phyloP scores from a whole-genome alignment of 2,888 invertebrate genomes.

The Tipula vernalis region DNA sequence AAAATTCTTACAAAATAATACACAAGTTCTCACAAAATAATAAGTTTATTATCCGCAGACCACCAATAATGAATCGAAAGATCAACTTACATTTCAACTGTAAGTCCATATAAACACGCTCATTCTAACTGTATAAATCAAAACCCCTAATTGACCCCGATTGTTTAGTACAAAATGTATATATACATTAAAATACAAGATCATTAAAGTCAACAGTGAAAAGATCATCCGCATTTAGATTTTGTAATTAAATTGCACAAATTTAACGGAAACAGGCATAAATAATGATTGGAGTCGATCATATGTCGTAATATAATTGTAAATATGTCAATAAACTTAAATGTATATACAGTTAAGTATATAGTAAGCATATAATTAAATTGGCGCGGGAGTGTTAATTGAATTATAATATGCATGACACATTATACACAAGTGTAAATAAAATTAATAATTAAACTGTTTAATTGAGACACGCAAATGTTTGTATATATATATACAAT shows the following conservation, averaged over 20 bases:
- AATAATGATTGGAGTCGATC: background rate
- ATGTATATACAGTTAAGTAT: background rate
- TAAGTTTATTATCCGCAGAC: background rate
- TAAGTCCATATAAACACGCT: background rate
- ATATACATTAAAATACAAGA: background rate
- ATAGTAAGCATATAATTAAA: too few species aligned
- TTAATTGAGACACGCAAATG: background rate
- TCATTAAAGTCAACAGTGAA: background rate
- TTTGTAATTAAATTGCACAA: background rate
- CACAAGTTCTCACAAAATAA: too few species aligned
- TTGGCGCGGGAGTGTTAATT: too few species aligned
- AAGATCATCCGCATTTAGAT: background rate
- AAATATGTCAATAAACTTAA: background rate
- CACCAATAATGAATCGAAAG: background rate
- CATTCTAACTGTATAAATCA: background rate
- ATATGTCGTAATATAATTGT: background rate
- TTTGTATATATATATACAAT: background rate
- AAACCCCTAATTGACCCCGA: background rate
- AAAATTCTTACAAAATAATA: too few species aligned
- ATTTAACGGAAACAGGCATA: background rate
- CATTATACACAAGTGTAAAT: background rate
- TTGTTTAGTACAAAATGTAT: background rate
- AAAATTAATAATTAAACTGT: background rate
- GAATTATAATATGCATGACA: background rate
- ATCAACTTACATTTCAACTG: background rate